Evolutionary conservation across 2,888 invertebrate species (phyloP).

Genomic region (Blastobasis adustella): DNA sequence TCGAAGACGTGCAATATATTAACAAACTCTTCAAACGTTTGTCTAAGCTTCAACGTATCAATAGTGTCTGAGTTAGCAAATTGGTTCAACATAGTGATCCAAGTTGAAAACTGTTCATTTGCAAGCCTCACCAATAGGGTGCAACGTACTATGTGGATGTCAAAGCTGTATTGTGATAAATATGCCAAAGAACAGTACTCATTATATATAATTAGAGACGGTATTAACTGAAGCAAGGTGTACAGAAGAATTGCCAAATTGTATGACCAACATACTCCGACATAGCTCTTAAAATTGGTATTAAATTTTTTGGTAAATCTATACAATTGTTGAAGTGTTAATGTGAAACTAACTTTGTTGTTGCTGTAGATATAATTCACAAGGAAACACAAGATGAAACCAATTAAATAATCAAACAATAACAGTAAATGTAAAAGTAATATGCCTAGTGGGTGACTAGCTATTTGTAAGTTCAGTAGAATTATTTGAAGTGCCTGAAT

Average conservation of each 20-base stretch:
- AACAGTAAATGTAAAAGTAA: neutral
- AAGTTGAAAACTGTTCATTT: neutral
- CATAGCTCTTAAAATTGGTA: neutral
- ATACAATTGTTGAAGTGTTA: neutral
- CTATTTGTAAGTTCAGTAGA: neutral
- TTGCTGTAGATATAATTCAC: neutral
- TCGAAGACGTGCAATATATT: neutral
- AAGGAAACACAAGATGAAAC: neutral
- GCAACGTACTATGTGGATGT: neutral
- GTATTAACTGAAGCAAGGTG: neutral
- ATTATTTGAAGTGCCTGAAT: neutral
- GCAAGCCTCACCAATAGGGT: neutral
- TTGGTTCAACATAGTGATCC: neutral
- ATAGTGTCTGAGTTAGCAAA: neutral
- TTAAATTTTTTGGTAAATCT: neutral
- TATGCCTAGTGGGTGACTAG: no score
- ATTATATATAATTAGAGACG: neutral
- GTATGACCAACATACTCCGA: neutral
- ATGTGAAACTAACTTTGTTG: neutral
- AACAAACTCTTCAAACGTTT: neutral
- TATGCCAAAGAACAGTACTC: neutral
- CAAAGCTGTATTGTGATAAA: neutral
- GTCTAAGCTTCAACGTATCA: neutral
- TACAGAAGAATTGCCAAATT: neutral
- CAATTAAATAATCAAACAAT: neutral